Evolutionary conservation across 2,888 invertebrate species (phyloP).

Genomic region (Phengaris arion): DNA sequence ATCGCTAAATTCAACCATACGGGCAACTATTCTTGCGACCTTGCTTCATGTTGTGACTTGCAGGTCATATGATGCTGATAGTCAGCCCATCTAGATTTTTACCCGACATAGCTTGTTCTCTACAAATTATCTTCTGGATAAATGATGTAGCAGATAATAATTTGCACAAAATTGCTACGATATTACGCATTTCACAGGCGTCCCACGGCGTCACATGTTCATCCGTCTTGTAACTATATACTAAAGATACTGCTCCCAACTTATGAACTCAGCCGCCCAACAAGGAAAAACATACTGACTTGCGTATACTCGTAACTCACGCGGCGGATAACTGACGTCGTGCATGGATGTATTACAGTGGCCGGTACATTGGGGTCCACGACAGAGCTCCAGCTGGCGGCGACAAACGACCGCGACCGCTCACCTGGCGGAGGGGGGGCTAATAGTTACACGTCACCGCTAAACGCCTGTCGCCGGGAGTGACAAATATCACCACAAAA

Average conservation of each 20-base stretch:
- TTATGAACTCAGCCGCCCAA: neutral
- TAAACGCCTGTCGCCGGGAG: neutral
- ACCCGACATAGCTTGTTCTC: too few species aligned
- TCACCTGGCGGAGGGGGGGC: neutral
- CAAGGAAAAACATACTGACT: neutral
- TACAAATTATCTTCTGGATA: too few species aligned
- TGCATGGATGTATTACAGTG: neutral
- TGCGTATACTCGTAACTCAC: neutral
- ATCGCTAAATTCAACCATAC: too few species aligned
- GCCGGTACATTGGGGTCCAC: neutral
- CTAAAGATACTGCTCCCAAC: neutral
- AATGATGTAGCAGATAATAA: too few species aligned
- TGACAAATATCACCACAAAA: neutral
- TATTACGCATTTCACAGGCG: neutral
- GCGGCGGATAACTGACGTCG: neutral
- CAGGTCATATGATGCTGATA: too few species aligned
- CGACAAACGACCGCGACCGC: neutral
- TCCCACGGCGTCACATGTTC: neutral
- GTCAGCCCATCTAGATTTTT: too few species aligned
- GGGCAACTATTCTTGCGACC: too few species aligned
- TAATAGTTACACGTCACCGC: slow-evolving; percentile 5
- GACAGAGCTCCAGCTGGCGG: neutral
- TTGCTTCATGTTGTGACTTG: too few species aligned
- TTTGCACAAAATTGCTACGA: neutral
- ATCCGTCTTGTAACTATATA: neutral